Evolutionary conservation across 2,797 vertebrate species (phyloP).

Genomic region (Petrocephalus sullivani): DNA sequence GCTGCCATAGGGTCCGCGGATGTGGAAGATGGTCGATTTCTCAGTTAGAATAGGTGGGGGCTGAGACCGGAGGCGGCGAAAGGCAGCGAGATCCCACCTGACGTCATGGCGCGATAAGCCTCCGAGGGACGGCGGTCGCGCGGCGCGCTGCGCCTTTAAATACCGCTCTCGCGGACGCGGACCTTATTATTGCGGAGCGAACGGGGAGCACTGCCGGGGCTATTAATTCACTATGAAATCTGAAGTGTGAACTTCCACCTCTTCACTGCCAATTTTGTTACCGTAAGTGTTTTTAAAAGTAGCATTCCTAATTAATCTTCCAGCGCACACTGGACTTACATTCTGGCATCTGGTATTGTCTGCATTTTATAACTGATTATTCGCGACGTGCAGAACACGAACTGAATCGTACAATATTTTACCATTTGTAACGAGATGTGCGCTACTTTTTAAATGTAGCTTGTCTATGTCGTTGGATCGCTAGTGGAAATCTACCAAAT

Average conservation of each 20-base stretch:
- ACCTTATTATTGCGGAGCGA: conserved; percentile 25
- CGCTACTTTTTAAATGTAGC: background rate
- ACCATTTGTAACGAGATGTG: background rate
- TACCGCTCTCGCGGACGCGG: conserved; percentile 25
- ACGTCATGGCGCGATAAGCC: conserved; percentile 39
- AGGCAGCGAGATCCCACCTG: conserved; percentile 38
- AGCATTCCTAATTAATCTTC: background rate
- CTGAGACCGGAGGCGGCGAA: conserved; percentile 1
- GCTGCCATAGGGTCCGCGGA: background rate
- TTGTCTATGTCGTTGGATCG: background rate
- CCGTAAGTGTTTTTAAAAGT: conserved; percentile 34
- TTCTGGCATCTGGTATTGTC: background rate
- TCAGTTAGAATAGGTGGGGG: conserved; percentile 6
- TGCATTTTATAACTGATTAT: background rate
- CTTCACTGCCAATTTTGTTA: conserved; percentile 25
- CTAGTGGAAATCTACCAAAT: background rate
- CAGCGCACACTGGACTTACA: background rate
- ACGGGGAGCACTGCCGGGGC: background rate
- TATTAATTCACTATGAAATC: conserved; percentile 34
- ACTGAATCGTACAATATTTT: background rate
- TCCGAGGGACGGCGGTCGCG: conserved; percentile 20
- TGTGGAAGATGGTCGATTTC: conserved; percentile 6
- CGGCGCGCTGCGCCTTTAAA: conserved; percentile 41
- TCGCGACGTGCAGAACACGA: background rate
- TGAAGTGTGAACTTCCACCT: conserved; percentile 34